A percentile compares a stretch with the other conserved stretches of the same genome.
phyloP scores from a whole-genome alignment of 2,888 invertebrate species.

The Ectemnius cavifrons region DNA sequence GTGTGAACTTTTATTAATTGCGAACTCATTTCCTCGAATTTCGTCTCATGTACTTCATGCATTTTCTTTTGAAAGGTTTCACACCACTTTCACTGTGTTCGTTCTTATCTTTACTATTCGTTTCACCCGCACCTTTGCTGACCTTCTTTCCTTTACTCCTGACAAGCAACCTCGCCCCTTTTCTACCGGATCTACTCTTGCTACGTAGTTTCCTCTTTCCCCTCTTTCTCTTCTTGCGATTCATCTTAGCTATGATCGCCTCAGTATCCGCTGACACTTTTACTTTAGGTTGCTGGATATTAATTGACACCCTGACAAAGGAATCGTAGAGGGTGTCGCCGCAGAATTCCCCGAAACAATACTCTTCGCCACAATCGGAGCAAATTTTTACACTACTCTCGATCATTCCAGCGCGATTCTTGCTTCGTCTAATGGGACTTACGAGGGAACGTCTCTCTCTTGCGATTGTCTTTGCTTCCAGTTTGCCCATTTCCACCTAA shows the following conservation, averaged over 20 bases:
- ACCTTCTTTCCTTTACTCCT: slow-evolving; percentile 63
- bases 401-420: slow-evolving; percentile 90
- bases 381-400: slow-evolving; percentile 88
- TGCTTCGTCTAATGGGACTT: slow-evolving; percentile 86
- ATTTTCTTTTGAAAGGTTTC: slow-evolving; percentile 75
- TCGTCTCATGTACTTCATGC: slow-evolving; percentile 67
- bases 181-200: slow-evolving; percentile 77
- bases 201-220: slow-evolving; percentile 68
- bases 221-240: slow-evolving; percentile 64
- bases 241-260: slow-evolving; percentile 73
- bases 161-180: slow-evolving; percentile 68
- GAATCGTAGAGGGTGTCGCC: slow-evolving; percentile 81
- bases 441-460: slow-evolving; percentile 84
- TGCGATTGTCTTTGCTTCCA: slow-evolving; percentile 85
- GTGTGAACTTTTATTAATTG: not conserved
- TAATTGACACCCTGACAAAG: slow-evolving; percentile 78
- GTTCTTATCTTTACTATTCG: slow-evolving; percentile 48
- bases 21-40: slow-evolving; percentile 53
- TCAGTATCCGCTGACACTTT: slow-evolving; percentile 74
- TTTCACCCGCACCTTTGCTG: slow-evolving; percentile 30
- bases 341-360: slow-evolving; percentile 83
- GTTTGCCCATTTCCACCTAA: slow-evolving; percentile 87
- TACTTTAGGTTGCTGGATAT: slow-evolving; percentile 66
- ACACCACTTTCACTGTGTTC: slow-evolving; percentile 76
- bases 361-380: slow-evolving; percentile 90